Base-by-base conservation (phyloP, 2,113 vertebrate genomes). In the Mastomys natalensis region DNA sequence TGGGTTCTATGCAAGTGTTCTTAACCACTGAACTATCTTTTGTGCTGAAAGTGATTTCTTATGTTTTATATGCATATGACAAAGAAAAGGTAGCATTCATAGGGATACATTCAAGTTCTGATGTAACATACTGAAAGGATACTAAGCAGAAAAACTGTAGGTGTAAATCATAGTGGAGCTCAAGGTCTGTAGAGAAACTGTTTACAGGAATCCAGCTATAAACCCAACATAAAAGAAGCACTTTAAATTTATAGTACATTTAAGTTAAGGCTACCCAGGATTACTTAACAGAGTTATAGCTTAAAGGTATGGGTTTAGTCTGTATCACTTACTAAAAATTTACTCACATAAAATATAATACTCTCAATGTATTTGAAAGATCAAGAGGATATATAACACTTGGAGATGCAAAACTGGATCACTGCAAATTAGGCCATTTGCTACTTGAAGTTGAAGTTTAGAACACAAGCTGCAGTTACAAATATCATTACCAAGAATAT, bases 251-350 rank as follows among this genome's bases (percentile, higher is more conserved):
- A 91, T 77, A 85, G 87, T 26, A 60, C 86, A 53, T 96, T 97
- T 97, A 92, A 89, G 89, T 89, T 89, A 94, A 85, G 80, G 24
- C 85, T 96, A 60, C n/a, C 91, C 37, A 76, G 58, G 88, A 94
- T 93, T 84, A 72, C 74, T 97, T 96, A 90, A 62, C 91, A 73
- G 96, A 95, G 34, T 96, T 87, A 97, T 4, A 81, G 51, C 60
- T 90, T 87, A 70, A 66, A 90, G 74, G 89, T 51, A 77, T 29
- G 53, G 70, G 43, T 70, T n/a, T 85, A n/a, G 73, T 74, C 62
- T 91, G n/a, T n/a, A 91, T 45, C 17, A 21, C n/a, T 88, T 84
- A 74, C 77, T 80, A 91, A 85, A 48, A 95, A 81, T 94, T 88
- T 85, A 94, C 60, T 76, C 73, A 40, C 70, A 72, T 89, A 74